Evolutionary conservation across 1,140 invertebrate genomes (phyloP).

Genomic region (Danaus melanippus): DNA sequence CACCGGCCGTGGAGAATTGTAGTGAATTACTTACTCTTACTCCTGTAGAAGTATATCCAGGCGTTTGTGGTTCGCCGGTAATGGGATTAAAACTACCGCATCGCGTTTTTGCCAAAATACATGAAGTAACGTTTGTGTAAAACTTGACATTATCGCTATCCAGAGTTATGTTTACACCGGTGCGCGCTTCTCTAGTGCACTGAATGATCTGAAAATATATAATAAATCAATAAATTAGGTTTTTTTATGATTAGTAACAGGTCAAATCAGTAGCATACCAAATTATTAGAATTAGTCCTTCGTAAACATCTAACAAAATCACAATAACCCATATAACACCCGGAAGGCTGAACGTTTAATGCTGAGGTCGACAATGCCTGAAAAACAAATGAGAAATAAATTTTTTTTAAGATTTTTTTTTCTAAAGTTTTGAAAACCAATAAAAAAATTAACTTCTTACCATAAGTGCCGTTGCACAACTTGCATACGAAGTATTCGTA

Average conservation of each 20-base stretch:
- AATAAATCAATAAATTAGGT: slow-evolving; percentile 4
- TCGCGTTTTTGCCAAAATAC: slow-evolving; percentile 70
- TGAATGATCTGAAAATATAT: slow-evolving; percentile 63
- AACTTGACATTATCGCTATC: slow-evolving; percentile 69
- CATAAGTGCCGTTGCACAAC: slow-evolving; percentile 60
- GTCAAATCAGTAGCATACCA: slow-evolving; percentile 51
- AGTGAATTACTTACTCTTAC: slow-evolving; percentile 53
- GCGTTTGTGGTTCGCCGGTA: slow-evolving; percentile 72
- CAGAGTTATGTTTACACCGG: slow-evolving; percentile 61
- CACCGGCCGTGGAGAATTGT: slow-evolving; percentile 69
- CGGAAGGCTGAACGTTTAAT: slow-evolving; percentile 58
- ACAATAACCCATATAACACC: slow-evolving; percentile 72
- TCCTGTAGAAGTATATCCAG: slow-evolving; percentile 48
- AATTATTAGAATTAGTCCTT: slow-evolving; percentile 69
- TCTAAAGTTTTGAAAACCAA: slow-evolving; percentile 6
- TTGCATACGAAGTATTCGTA: slow-evolving; percentile 58
- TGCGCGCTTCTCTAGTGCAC: slow-evolving; percentile 66
- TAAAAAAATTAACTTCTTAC: slow-evolving; percentile 34
- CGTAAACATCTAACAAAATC: slow-evolving; percentile 72
- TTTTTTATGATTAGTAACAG: not conserved
- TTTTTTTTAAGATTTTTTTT: slow-evolving; percentile 1
- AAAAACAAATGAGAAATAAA: slow-evolving; percentile 18
- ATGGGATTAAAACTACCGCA: slow-evolving; percentile 73
- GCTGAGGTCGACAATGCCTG: slow-evolving; percentile 60
- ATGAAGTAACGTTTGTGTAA: slow-evolving; percentile 73